Percentiles rank a stretch among this genome's conserved stretches.
Conservation (phyloP, 2,113 vertebrate species). For the Sarotherodon lohbergeri region DNA sequence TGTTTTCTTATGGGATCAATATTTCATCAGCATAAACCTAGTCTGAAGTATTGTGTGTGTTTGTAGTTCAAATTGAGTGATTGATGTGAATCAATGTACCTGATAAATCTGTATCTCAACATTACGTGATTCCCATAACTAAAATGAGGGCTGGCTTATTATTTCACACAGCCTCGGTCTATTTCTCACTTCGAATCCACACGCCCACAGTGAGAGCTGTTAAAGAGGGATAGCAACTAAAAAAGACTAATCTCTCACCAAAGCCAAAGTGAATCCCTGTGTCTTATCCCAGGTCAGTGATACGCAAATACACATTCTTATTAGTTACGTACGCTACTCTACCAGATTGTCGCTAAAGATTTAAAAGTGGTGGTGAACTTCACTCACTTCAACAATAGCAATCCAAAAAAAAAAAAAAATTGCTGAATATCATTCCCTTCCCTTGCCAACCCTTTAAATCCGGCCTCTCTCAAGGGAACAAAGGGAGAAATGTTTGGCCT, state of each 20-base stretch:
- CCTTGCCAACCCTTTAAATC: slow-evolving; percentile 52
- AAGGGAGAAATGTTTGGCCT: slow-evolving; percentile 64
- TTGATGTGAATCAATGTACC: background rate
- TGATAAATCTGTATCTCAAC: background rate
- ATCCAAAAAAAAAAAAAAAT: background rate
- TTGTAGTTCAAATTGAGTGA: background rate
- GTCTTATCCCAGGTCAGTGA: slow-evolving; percentile 19
- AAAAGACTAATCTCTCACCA: slow-evolving; percentile 16
- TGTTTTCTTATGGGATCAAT: background rate
- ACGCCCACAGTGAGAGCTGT: slow-evolving; percentile 54
- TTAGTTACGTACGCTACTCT: background rate
- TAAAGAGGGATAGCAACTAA: slow-evolving; percentile 39
- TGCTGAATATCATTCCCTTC: slow-evolving; percentile 59
- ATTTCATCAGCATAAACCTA: background rate
- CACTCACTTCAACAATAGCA: slow-evolving; percentile 11
- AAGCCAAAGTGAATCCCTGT: slow-evolving; percentile 14
- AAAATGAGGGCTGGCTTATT: slow-evolving; percentile 40
- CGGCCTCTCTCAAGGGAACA: slow-evolving; percentile 60
- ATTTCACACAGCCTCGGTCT: slow-evolving; percentile 59
- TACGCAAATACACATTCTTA: background rate
- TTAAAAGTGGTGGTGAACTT: background rate
- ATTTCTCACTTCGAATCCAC: slow-evolving; percentile 60
- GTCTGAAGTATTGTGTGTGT: background rate
- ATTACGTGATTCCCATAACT: slow-evolving; percentile 7
- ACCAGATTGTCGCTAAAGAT: background rate